A percentile compares a stretch with the other conserved stretches of the same genome.
phyloP scores from a whole-genome alignment of 2,797 vertebrate genomes.

The Pseudochaenichthys georgianus region DNA sequence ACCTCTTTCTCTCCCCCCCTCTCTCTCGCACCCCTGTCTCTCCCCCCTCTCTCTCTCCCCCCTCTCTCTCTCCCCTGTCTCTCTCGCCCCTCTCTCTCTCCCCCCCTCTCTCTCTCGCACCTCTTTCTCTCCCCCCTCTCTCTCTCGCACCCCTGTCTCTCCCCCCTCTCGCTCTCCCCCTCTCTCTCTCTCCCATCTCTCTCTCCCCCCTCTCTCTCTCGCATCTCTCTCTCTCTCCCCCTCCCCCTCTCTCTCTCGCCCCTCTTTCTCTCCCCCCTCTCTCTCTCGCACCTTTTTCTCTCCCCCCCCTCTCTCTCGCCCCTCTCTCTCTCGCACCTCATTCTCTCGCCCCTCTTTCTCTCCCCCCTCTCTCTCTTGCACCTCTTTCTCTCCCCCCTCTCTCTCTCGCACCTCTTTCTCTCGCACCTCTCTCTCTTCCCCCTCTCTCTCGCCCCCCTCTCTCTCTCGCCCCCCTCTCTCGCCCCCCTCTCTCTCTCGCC shows the following conservation, averaged over 20 bases:
- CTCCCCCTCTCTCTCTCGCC: background rate
- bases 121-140: background rate
- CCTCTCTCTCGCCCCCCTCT: background rate
- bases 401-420: too few species aligned
- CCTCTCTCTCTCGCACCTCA: too few species aligned
- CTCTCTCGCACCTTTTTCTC: background rate
- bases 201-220: fast-evolving
- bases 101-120: background rate
- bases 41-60: constrained; percentile 7
- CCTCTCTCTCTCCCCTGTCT: too few species aligned
- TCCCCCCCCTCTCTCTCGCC: background rate
- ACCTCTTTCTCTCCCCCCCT: background rate
- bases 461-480: background rate
- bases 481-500: background rate
- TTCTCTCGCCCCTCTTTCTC: too few species aligned
- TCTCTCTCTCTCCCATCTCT: too few species aligned
- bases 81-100: fast-evolving
- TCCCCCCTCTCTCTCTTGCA: constrained; percentile 1
- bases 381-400: too few species aligned
- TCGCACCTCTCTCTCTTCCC: too few species aligned
- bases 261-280: too few species aligned
- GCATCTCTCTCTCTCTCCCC: background rate
- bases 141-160: too few species aligned
- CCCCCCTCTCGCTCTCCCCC: too few species aligned
- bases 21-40: background rate